Percentiles rank a stretch among this genome's conserved stretches.
phyloP scores from a whole-genome alignment of 2,113 vertebrate species.

The Callipepla squamata region DNA sequence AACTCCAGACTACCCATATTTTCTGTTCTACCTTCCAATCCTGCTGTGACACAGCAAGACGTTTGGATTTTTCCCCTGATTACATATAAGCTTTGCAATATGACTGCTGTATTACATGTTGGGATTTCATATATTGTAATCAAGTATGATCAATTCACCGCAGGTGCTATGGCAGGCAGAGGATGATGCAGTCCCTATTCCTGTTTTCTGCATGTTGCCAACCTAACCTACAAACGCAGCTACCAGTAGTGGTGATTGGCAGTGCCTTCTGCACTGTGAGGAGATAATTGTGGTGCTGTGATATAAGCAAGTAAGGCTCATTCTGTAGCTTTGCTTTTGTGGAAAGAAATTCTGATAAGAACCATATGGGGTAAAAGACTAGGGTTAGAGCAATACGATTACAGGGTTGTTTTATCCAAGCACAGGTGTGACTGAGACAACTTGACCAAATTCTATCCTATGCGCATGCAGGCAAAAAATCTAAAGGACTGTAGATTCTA shows the following conservation, averaged over 20 bases:
- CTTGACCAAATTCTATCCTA: background rate
- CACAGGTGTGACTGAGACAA: background rate
- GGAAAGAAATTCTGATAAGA: conserved; percentile 25
- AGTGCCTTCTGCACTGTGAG: background rate
- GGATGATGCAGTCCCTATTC: background rate
- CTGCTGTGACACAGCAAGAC: conserved; percentile 39
- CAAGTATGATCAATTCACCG: conserved; percentile 62
- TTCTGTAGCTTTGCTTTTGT: background rate
- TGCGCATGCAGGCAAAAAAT: background rate
- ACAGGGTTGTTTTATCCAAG: background rate
- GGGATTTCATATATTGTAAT: conserved; percentile 58
- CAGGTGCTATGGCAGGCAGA: conserved; percentile 31
- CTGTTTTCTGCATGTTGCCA: background rate
- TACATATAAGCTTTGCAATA: conserved; percentile 32
- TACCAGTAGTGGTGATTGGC: conserved; percentile 34
- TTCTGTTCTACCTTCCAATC: conserved; percentile 27
- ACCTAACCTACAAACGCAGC: background rate
- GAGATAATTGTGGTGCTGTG: conserved; percentile 36
- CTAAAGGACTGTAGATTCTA: background rate
- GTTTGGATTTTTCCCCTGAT: conserved; percentile 36
- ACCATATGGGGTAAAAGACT: conserved; percentile 26
- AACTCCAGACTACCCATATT: background rate
- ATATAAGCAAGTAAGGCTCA: conserved; percentile 23
- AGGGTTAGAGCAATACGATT: conserved; percentile 6
- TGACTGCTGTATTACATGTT: conserved; percentile 31